Conservation (phyloP, 2,113 vertebrate genomes). For the Notothenia coriiceps region DNA sequence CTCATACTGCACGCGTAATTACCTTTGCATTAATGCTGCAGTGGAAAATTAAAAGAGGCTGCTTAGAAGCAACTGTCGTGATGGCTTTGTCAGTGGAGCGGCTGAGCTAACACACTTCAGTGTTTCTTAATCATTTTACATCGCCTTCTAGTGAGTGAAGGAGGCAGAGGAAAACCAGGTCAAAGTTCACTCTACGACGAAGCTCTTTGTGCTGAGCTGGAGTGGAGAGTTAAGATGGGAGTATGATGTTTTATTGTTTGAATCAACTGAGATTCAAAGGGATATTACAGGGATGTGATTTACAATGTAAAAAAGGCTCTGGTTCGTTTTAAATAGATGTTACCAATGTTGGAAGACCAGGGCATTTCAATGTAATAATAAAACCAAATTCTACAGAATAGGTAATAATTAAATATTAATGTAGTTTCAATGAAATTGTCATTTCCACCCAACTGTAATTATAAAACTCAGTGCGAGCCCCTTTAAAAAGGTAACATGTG, state of each 20-base stretch:
- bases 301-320: constrained; percentile 2
- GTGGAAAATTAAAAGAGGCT: constrained; percentile 59
- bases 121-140: constrained; percentile 43
- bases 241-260: background rate
- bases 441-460: too few species aligned
- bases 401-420: background rate
- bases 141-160: background rate
- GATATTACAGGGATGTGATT: constrained; percentile 3
- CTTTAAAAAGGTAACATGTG: too few species aligned
- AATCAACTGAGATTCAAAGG: constrained; percentile 20
- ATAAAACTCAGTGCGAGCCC: too few species aligned
- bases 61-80: constrained; percentile 23
- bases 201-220: constrained; percentile 7
- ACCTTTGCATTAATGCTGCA: constrained; percentile 57
- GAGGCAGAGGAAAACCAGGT: constrained; percentile 14
- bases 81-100: constrained; percentile 58
- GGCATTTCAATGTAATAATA: background rate
- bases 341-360: background rate
- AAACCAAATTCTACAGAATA: background rate
- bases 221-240: constrained; percentile 8
- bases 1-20: constrained; percentile 65
- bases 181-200: background rate
- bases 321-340: background rate
- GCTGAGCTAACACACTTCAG: constrained; percentile 7
- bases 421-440: background rate